Conservation (phyloP, 2,888 invertebrate genomes). For the Drosophila sordidula region DNA sequence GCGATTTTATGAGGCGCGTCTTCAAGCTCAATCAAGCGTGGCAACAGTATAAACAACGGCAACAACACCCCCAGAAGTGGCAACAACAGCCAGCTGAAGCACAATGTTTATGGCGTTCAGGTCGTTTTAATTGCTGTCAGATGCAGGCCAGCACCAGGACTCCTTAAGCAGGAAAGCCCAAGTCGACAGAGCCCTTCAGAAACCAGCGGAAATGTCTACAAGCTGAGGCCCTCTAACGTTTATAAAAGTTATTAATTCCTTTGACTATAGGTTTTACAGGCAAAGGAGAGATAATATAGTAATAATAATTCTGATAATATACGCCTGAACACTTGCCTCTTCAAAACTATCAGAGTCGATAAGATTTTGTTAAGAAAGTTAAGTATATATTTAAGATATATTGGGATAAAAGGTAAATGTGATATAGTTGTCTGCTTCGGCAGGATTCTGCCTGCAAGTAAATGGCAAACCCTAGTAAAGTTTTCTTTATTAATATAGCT, state of each 20-base stretch:
- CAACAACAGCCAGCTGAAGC: conserved; percentile 25
- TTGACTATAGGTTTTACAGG: no score
- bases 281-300: no score
- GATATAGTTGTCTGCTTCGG: no score
- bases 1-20: conserved; percentile 67
- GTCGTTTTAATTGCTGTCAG: conserved; percentile 66
- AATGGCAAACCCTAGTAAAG: not conserved
- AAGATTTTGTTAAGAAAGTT: not conserved
- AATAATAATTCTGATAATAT: no score
- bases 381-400: no score
- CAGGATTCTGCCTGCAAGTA: no score
- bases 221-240: not conserved
- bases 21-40: conserved; percentile 60
- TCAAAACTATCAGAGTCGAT: no score
- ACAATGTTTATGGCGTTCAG: conserved; percentile 60
- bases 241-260: not conserved
- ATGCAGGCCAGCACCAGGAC: conserved; percentile 22
- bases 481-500: not conserved
- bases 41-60: conserved; percentile 33
- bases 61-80: conserved; percentile 7
- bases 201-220: no score
- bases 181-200: not conserved
- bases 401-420: no score
- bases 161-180: conserved; percentile 5
- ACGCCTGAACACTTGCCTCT: no score